Percentiles rank a stretch among this genome's conserved stretches.
Evolutionary conservation across 2,797 vertebrate species (phyloP).

Genomic region (Sebastiscus albofasciatus): DNA sequence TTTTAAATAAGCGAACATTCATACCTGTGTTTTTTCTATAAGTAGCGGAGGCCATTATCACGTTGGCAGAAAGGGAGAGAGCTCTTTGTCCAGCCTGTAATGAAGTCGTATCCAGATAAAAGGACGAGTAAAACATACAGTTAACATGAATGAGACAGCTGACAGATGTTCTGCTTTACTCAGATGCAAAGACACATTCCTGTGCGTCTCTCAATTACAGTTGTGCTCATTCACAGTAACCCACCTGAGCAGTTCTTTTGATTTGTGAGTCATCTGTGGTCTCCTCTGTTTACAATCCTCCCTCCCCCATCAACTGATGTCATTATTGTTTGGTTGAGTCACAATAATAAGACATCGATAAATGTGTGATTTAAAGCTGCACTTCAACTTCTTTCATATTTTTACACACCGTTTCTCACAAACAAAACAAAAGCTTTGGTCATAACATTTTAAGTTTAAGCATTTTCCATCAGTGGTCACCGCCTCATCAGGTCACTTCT

Average conservation of each 20-base stretch:
- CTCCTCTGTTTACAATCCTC: constrained; percentile 58
- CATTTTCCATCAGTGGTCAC: not conserved
- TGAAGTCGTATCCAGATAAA: not conserved
- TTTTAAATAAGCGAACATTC: constrained; percentile 6
- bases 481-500: not conserved
- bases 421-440: not conserved
- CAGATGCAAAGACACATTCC: not conserved
- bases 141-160: not conserved
- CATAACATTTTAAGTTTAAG: not conserved
- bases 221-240: constrained; percentile 27
- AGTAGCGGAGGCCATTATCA: constrained; percentile 59
- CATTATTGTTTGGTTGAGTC: constrained; percentile 46
- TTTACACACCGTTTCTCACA: not conserved
- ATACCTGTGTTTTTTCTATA: constrained; percentile 59
- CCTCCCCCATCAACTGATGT: constrained; percentile 51
- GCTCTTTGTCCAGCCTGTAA: constrained; percentile 51
- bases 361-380: constrained; percentile 12
- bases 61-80: not conserved
- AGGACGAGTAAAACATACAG: not conserved
- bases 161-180: not conserved
- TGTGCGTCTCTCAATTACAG: constrained; percentile 35
- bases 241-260: constrained; percentile 54
- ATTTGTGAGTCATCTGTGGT: constrained; percentile 47
- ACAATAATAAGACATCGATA: not conserved
- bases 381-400: not conserved